phyloP scores from a whole-genome alignment of 2,113 vertebrate species.

The Menidia beryllina region DNA sequence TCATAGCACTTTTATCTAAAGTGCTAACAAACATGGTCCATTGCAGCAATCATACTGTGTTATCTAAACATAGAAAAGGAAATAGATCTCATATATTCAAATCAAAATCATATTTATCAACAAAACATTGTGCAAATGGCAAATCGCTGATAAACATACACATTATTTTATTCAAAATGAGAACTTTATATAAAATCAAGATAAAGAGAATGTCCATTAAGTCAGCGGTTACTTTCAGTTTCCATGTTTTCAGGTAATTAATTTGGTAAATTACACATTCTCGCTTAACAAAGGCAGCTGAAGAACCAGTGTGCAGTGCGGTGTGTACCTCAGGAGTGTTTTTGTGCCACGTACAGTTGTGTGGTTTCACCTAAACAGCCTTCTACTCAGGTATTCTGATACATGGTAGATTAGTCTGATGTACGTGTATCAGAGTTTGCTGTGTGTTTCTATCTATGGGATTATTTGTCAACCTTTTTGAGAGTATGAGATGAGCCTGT shows the following conservation, averaged over 20 bases:
- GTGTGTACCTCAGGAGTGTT: slow-evolving; percentile 25
- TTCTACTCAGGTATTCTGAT: neutral
- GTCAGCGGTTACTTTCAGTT: slow-evolving; percentile 18
- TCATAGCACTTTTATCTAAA: neutral
- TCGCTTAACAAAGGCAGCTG: slow-evolving; percentile 20
- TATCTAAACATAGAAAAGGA: neutral
- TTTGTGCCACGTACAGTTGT: neutral
- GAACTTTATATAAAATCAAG: slow-evolving; percentile 18
- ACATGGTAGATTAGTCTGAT: neutral
- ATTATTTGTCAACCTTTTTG: no score
- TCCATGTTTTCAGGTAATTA: neutral
- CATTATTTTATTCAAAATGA: slow-evolving; percentile 19
- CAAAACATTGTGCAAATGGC: slow-evolving; percentile 69
- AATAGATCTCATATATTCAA: neutral
- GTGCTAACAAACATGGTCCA: neutral
- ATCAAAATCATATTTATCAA: slow-evolving; percentile 69
- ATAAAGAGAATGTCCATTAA: slow-evolving; percentile 6
- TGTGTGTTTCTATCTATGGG: no score
- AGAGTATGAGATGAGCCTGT: neutral
- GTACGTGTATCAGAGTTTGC: neutral
- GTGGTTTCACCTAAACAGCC: neutral
- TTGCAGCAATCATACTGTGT: neutral
- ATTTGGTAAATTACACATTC: slow-evolving; percentile 10
- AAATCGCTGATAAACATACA: slow-evolving; percentile 41
- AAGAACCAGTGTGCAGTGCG: slow-evolving; percentile 29